These are phyloP conservation scores for Incurvaria masculella DNA, from an alignment of 2,888 invertebrate species.

Conservation along the genomic window DNA sequence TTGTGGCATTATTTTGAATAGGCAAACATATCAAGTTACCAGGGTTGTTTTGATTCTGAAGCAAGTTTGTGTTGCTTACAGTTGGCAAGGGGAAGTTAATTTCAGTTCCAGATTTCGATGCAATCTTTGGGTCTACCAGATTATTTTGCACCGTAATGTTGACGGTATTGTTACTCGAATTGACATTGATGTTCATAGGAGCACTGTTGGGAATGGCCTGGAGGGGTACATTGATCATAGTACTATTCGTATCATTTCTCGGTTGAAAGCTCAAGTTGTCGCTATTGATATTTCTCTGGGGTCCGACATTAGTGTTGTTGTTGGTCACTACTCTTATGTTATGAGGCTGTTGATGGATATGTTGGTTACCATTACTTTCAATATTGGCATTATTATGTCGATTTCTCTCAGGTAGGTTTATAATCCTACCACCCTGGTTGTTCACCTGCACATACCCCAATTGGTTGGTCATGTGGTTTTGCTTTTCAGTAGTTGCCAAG, in stretches of 20 bases:
- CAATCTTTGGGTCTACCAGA: slow-evolving; percentile 48
- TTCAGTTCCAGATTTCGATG: slow-evolving; percentile 41
- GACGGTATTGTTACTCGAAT: slow-evolving; percentile 49
- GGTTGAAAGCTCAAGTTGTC: slow-evolving; percentile 41
- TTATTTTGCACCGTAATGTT: slow-evolving; percentile 51
- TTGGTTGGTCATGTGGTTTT: slow-evolving; percentile 44
- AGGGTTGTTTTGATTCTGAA: slow-evolving; percentile 36
- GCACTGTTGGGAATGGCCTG: slow-evolving; percentile 52
- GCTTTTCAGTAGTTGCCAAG: slow-evolving; percentile 38
- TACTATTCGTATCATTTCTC: slow-evolving; percentile 37
- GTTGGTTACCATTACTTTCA: slow-evolving; percentile 39
- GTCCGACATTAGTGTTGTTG: slow-evolving; percentile 32
- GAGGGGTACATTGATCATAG: slow-evolving; percentile 52
- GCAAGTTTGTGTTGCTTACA: slow-evolving; percentile 30
- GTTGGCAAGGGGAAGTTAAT: slow-evolving; percentile 44
- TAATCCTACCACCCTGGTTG: slow-evolving; percentile 41
- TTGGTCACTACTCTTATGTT: slow-evolving; percentile 49
- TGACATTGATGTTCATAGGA: slow-evolving; percentile 51
- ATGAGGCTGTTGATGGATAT: slow-evolving; percentile 39
- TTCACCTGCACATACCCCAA: slow-evolving; percentile 50
- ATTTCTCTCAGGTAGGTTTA: slow-evolving; percentile 45
- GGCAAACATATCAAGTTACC: slow-evolving; percentile 47
- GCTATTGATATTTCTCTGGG: slow-evolving; percentile 27
- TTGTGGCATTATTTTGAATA: slow-evolving; percentile 38
- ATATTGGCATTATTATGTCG: slow-evolving; percentile 35